Percentiles rank a stretch among this genome's conserved stretches.
Conservation (phyloP, 2,797 vertebrate species). For the Novumbra hubbsi region DNA sequence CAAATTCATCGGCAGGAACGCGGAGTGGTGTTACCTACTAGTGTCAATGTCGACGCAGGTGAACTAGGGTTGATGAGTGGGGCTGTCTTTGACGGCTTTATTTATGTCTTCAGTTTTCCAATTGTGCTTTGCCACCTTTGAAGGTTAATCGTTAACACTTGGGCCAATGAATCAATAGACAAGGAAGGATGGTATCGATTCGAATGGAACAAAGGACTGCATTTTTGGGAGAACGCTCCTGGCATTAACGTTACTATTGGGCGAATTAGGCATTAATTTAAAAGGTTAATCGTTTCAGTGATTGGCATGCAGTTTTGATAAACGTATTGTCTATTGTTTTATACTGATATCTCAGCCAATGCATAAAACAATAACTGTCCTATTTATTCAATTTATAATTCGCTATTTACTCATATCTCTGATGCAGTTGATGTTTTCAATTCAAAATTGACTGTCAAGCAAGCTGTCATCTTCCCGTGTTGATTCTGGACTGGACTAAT, state of each 20-base stretch:
- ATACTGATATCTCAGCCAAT: background rate
- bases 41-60: constrained; percentile 37
- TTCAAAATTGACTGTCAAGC: too few species aligned
- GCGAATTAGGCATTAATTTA: background rate
- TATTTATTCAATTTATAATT: background rate
- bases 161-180: background rate
- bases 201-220: constrained; percentile 1
- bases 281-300: background rate
- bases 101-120: background rate
- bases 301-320: background rate
- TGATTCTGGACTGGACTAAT: background rate
- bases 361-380: background rate
- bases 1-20: background rate
- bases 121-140: background rate
- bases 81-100: constrained; percentile 18
- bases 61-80: constrained; percentile 26
- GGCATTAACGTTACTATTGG: background rate
- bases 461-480: background rate
- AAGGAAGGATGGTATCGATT: background rate
- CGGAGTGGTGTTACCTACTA: constrained; percentile 7
- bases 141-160: background rate
- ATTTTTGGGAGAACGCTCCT: background rate
- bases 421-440: background rate
- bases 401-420: background rate
- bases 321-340: background rate